phyloP scores from a whole-genome alignment of 2,888 invertebrate species.

The Scrobipalpa atriplicella region DNA sequence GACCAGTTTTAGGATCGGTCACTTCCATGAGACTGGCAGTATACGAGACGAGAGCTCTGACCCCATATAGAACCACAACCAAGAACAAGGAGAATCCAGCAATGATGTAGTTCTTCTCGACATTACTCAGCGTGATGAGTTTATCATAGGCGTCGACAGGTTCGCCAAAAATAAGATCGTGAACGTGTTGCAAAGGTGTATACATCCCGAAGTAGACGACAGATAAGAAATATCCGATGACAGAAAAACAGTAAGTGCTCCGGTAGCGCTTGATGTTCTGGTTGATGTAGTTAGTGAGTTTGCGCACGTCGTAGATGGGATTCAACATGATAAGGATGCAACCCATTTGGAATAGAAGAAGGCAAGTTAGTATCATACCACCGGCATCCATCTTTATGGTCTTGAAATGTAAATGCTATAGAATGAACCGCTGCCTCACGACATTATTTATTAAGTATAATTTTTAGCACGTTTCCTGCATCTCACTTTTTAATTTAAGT shows the following conservation, averaged over 20 bases:
- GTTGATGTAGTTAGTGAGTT: slow-evolving; percentile 50
- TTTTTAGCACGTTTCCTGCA: neutral
- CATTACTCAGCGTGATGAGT: slow-evolving; percentile 49
- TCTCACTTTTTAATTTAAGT: neutral
- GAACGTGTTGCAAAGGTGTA: slow-evolving; percentile 56
- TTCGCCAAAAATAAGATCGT: slow-evolving; percentile 49
- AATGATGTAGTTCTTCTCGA: slow-evolving; percentile 66
- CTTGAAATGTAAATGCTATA: slow-evolving; percentile 27
- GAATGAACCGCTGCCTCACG: slow-evolving; percentile 45
- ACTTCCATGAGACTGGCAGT: slow-evolving; percentile 53
- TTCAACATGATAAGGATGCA: slow-evolving; percentile 62
- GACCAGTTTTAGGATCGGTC: slow-evolving; percentile 36
- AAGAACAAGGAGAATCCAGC: slow-evolving; percentile 71
- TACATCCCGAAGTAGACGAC: slow-evolving; percentile 67
- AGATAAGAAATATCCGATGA: slow-evolving; percentile 51
- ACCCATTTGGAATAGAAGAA: slow-evolving; percentile 65
- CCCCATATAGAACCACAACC: slow-evolving; percentile 60
- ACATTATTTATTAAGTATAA: slow-evolving; percentile 33
- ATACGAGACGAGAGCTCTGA: slow-evolving; percentile 55
- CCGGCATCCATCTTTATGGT: slow-evolving; percentile 58
- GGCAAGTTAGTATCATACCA: slow-evolving; percentile 51
- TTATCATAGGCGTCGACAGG: slow-evolving; percentile 53
- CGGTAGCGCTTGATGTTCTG: slow-evolving; percentile 43
- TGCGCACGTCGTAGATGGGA: slow-evolving; percentile 60
- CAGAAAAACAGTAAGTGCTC: slow-evolving; percentile 40